A percentile compares a stretch with the other conserved stretches of the same genome.
Conservation (phyloP, 2,888 invertebrate genomes). For the Stictocephala bisonia region DNA sequence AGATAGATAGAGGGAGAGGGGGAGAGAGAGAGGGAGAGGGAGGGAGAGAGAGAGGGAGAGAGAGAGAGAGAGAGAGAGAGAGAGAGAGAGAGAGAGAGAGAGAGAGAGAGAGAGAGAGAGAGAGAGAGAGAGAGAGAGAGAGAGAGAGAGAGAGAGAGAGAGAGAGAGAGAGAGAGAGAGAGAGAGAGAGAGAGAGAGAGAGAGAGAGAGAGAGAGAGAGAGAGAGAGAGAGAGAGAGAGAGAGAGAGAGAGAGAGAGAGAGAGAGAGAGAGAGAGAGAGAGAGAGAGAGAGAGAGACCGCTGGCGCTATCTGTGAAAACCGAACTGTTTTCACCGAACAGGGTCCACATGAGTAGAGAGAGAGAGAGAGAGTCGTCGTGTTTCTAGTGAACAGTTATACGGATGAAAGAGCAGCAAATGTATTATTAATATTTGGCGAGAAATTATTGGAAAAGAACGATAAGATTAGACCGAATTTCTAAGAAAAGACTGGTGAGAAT, state of each 20-base stretch:
- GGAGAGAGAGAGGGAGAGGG: slow-evolving; percentile 22
- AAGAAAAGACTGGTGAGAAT: too few relatives aligned
- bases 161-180: slow-evolving; percentile 11
- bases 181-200: background rate
- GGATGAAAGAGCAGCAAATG: too few relatives aligned
- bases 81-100: slow-evolving; percentile 26
- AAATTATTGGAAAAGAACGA: too few relatives aligned
- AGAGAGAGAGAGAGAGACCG: too few relatives aligned
- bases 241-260: too few relatives aligned
- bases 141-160: background rate
- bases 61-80: slow-evolving; percentile 28
- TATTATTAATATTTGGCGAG: too few relatives aligned
- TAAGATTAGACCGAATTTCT: too few relatives aligned
- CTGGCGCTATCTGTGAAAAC: background rate
- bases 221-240: background rate
- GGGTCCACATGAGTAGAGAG: background rate
- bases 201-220: background rate
- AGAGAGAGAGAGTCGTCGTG: background rate
- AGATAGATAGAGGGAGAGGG: too few relatives aligned
- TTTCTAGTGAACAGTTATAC: too few relatives aligned
- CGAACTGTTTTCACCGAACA: background rate
- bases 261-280: too few relatives aligned
- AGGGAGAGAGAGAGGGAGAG: slow-evolving; percentile 29
- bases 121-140: background rate
- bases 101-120: background rate